phyloP scores from a whole-genome alignment of 2,888 invertebrate genomes.

The Homarus gammarus region DNA sequence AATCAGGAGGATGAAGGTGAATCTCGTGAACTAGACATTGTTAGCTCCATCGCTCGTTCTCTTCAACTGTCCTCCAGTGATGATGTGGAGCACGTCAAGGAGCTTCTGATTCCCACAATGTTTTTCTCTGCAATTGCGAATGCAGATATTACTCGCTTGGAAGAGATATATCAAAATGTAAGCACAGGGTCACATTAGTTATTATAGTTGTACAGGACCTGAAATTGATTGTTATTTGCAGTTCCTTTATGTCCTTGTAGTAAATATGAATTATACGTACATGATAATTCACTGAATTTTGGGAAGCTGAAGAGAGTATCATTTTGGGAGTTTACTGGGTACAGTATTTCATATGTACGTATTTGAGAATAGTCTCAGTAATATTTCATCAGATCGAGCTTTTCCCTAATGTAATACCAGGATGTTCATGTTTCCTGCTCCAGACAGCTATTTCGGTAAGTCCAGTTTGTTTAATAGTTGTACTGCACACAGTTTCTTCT shows the following conservation, averaged over 20 bases:
- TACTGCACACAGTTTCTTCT: background rate
- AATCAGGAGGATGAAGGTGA: constrained; percentile 70
- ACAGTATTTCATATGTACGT: background rate
- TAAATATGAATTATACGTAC: background rate
- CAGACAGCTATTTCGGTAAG: background rate
- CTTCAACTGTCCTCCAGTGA: constrained; percentile 82
- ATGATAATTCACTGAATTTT: background rate
- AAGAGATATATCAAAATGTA: constrained; percentile 77
- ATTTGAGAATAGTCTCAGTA: background rate
- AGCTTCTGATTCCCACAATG: constrained; percentile 86
- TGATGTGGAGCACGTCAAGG: constrained; percentile 82
- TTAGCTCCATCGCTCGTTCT: constrained; percentile 83
- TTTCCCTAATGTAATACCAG: background rate
- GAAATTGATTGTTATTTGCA: too few relatives aligned
- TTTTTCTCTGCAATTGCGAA: constrained; percentile 84
- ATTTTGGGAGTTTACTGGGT: background rate
- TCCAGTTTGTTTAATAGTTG: background rate
- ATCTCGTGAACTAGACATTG: constrained; percentile 81
- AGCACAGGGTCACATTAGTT: constrained; percentile 17
- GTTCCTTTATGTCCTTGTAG: too few relatives aligned
- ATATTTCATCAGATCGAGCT: background rate
- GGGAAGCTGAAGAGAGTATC: background rate
- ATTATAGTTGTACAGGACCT: background rate
- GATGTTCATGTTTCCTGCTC: background rate
- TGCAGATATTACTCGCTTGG: constrained; percentile 78